Evolutionary conservation across 2,113 vertebrate genomes (phyloP), one percentile per base, ranked within the genome.

Genomic region (Bubo blakistoni): DNA sequence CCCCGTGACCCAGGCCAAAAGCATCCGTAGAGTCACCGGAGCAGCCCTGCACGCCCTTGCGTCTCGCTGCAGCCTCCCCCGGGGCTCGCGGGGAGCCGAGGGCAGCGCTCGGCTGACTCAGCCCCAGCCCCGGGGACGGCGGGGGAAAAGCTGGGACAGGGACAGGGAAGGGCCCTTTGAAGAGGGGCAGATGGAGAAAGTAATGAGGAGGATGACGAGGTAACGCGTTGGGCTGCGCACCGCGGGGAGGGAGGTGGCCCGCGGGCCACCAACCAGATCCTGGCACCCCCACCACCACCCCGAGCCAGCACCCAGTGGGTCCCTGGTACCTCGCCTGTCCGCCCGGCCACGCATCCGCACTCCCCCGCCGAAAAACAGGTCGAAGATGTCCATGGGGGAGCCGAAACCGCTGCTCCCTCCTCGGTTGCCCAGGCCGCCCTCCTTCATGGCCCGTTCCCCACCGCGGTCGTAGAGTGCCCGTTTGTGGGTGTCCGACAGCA

Each of bases 311-410:
- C 42, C 46, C 18, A 18, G 46, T 20, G 46, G 46, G 46, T 47
- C 46, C 22, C 44, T 12, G 1, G 15, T 92, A 98, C 97, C 97
- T 97, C 95, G 85, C 25, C 97, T 77, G 44, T 98, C 97, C 0
- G 90, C 81, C 59, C 94, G 82, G 58, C 84, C 46, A 0, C 95
- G 86, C 80, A 92, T 91, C 78, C 94, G 54, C 67, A 88, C 89
- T 36, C 96, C 93, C 1, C 96, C 95, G 17, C 97, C 96, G 0
- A 98, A 98, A 70, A 98, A 97, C 21, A 98, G 66, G 76, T 97
- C 93, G 2, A 98, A 98, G 81, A 98, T 97, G 77, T 98, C 96
- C 97, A 98, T 97, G 24, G 97, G 95, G 22, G 96, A 95, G 2
- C 92, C 94, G 1, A 96, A 96, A 3, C 94, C 92, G 0, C 72